Conservation (phyloP, 1,140 invertebrate genomes). For the Dryas iulia region DNA sequence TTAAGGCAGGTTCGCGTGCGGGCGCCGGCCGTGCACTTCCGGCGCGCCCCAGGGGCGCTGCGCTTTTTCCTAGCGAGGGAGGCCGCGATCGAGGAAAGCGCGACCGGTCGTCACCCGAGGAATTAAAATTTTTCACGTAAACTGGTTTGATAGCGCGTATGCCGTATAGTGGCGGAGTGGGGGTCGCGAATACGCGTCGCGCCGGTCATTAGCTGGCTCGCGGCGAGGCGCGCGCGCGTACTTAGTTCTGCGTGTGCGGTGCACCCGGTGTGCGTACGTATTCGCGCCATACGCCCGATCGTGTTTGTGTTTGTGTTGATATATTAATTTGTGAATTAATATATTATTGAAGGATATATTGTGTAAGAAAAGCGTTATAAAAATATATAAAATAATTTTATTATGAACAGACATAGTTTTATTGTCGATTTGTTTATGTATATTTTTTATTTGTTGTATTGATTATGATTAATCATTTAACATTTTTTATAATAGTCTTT, state of each 20-base stretch:
- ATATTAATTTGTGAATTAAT: neutral
- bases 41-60: constrained; percentile 64
- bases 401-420: neutral
- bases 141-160: constrained; percentile 75
- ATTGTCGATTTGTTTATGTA: neutral
- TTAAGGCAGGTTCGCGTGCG: constrained; percentile 72
- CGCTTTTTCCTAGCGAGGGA: constrained; percentile 67
- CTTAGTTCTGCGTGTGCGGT: constrained; percentile 45
- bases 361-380: neutral
- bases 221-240: constrained; percentile 65
- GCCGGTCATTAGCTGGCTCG: constrained; percentile 71
- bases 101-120: constrained; percentile 73
- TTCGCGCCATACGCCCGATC: constrained; percentile 20
- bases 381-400: neutral
- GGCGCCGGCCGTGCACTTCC: constrained; percentile 65
- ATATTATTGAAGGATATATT: neutral
- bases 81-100: constrained; percentile 66
- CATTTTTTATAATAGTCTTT: too few species aligned
- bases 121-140: constrained; percentile 79
- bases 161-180: constrained; percentile 64
- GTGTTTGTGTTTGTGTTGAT: constrained; percentile 26
- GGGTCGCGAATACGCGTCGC: constrained; percentile 70
- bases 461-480: too few species aligned
- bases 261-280: constrained; percentile 26
- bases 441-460: neutral